Evolutionary conservation across 1,140 invertebrate species (phyloP).

Genomic region (Tetramorium alpestre): DNA sequence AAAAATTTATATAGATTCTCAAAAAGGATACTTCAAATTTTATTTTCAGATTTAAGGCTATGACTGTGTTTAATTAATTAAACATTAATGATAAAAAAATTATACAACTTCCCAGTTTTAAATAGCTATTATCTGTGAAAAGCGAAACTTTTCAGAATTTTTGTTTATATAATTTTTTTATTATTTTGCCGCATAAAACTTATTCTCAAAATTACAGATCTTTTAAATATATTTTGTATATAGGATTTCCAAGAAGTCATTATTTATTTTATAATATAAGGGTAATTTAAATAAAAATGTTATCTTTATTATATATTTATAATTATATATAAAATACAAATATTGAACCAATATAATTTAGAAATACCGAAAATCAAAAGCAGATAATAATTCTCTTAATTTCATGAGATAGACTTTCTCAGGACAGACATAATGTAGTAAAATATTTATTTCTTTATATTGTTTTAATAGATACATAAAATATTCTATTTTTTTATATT

Average conservation of each 20-base stretch:
- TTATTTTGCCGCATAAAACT: neutral
- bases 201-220: neutral
- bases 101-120: neutral
- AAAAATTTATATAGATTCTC: neutral
- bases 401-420: neutral
- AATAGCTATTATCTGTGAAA: neutral
- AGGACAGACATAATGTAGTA: neutral
- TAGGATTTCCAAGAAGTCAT: neutral
- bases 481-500: neutral
- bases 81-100: neutral
- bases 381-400: neutral
- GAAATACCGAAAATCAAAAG: neutral
- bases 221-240: neutral
- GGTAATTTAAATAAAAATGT: conserved; percentile 3
- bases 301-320: neutral
- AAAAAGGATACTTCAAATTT: neutral
- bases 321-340: neutral
- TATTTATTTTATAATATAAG: neutral
- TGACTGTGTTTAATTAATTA: neutral
- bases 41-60: neutral
- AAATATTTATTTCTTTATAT: neutral
- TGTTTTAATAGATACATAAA: neutral
- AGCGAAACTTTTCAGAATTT: neutral
- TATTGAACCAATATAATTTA: neutral
- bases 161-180: neutral